Percentiles rank a stretch among this genome's conserved stretches.
These are phyloP conservation scores for Pseudachorutes palmiensis DNA, from an alignment of 1,140 invertebrate genomes.

Conservation along the genomic window DNA sequence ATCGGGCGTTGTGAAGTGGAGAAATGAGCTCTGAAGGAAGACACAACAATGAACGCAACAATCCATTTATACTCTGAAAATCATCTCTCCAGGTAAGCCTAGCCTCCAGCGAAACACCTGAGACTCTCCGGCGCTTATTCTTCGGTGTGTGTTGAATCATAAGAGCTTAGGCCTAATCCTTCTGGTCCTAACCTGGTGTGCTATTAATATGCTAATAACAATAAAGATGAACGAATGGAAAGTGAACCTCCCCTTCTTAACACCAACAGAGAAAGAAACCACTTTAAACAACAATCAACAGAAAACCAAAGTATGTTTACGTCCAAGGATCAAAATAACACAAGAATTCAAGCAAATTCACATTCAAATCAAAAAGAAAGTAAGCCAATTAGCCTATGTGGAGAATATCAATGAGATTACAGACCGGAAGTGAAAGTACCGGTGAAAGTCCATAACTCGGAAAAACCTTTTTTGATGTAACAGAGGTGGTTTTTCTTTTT, in stretches of 20 bases:
- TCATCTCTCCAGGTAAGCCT: constrained; percentile 14
- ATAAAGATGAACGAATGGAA: background rate
- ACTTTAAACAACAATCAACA: background rate
- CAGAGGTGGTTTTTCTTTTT: too few species aligned
- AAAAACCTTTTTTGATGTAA: too few species aligned
- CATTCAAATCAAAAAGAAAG: too few species aligned
- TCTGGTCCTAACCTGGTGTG: constrained; percentile 22
- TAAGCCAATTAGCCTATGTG: too few species aligned
- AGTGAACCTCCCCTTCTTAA: constrained; percentile 11
- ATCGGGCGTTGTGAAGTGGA: too few species aligned
- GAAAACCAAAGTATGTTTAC: background rate
- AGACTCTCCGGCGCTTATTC: constrained; percentile 36
- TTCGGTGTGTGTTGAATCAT: background rate
- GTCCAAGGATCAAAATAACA: too few species aligned
- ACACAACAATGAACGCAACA: background rate
- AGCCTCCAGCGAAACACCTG: constrained; percentile 34
- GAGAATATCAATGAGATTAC: too few species aligned
- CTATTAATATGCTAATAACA: constrained; percentile 36
- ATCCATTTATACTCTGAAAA: background rate
- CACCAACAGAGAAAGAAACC: constrained; percentile 5
- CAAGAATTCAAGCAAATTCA: too few species aligned
- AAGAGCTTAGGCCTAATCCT: background rate
- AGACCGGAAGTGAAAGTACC: too few species aligned
- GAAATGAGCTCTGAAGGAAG: background rate
- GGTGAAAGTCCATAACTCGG: too few species aligned